phyloP scores from a whole-genome alignment of 2,113 vertebrate genomes.

The Plestiodon gilberti region DNA sequence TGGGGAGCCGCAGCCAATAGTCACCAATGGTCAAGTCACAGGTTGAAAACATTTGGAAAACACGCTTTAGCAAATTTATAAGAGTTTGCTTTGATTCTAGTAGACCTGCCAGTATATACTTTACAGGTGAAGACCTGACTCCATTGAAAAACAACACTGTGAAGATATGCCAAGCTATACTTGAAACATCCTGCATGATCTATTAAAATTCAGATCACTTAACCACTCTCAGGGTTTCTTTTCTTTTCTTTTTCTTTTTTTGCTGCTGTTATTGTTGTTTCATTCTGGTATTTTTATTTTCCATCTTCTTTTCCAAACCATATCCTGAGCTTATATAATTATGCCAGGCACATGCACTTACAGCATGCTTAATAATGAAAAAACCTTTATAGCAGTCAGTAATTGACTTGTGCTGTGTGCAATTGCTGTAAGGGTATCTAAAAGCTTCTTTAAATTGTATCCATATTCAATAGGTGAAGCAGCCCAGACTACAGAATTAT shows the following conservation, averaged over 20 bases:
- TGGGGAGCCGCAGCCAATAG: too few relatives aligned
- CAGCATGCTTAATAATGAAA: slow-evolving; percentile 28
- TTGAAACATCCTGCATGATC: background rate
- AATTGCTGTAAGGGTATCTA: slow-evolving; percentile 23
- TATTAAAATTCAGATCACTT: slow-evolving; percentile 9
- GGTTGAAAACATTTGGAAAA: too few relatives aligned
- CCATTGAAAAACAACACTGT: background rate
- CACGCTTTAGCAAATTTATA: background rate
- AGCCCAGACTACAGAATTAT: slow-evolving; percentile 25
- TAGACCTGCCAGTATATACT: background rate
- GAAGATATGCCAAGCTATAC: background rate
- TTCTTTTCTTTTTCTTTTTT: slow-evolving; percentile 11
- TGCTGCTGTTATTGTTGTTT: background rate
- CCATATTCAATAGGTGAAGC: slow-evolving; percentile 25
- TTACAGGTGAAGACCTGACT: background rate
- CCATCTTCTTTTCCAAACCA: background rate
- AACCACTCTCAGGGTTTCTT: background rate
- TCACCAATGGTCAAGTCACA: too few relatives aligned
- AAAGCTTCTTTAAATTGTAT: slow-evolving; percentile 24
- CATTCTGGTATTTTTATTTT: slow-evolving; percentile 4
- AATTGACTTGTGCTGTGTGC: slow-evolving; percentile 26
- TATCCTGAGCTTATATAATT: slow-evolving; percentile 31
- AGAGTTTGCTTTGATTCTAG: background rate
- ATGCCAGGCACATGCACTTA: background rate
- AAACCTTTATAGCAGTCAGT: slow-evolving; percentile 9